Evolutionary conservation across 2,113 vertebrate genomes (phyloP).

Genomic region (Leuciscus idus): DNA sequence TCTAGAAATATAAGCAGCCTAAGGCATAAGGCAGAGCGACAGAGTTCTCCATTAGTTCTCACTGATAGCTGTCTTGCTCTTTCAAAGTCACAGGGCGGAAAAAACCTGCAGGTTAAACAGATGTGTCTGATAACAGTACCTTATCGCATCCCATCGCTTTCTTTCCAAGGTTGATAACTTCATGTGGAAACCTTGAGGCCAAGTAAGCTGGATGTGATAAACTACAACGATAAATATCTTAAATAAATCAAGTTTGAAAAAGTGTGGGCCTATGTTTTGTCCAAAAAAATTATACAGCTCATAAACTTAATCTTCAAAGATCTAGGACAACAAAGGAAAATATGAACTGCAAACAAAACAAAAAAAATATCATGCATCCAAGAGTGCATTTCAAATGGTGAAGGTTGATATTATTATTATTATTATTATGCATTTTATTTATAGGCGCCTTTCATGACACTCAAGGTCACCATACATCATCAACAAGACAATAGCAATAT

Average conservation of each 20-base stretch:
- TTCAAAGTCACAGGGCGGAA: conserved; percentile 53
- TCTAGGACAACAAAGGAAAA: not conserved
- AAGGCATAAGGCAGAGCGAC: conserved; percentile 45
- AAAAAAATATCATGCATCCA: not conserved
- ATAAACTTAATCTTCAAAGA: conserved; percentile 26
- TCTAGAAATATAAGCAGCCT: conserved; percentile 58
- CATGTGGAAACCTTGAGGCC: conserved; percentile 21
- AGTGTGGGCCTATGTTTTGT: not conserved
- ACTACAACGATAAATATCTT: conserved; percentile 30
- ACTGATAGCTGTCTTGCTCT: conserved; percentile 46
- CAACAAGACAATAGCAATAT: too few relatives aligned
- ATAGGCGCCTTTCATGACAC: too few relatives aligned
- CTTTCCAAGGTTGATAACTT: conserved; percentile 27
- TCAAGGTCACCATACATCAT: too few relatives aligned
- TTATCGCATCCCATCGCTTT: conserved; percentile 57
- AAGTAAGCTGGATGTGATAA: conserved; percentile 16
- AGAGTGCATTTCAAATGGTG: not conserved
- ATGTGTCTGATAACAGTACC: conserved; percentile 52
- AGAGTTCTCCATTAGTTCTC: conserved; percentile 53
- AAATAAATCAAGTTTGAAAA: conserved; percentile 16
- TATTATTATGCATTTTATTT: too few relatives aligned
- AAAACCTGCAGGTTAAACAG: conserved; percentile 44
- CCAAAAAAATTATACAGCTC: not conserved
- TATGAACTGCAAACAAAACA: not conserved
- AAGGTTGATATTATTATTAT: not conserved